Conservation (phyloP, 30 jellyfish, hydroid and myxozoan genomes). For the Cassiopea andromeda region DNA sequence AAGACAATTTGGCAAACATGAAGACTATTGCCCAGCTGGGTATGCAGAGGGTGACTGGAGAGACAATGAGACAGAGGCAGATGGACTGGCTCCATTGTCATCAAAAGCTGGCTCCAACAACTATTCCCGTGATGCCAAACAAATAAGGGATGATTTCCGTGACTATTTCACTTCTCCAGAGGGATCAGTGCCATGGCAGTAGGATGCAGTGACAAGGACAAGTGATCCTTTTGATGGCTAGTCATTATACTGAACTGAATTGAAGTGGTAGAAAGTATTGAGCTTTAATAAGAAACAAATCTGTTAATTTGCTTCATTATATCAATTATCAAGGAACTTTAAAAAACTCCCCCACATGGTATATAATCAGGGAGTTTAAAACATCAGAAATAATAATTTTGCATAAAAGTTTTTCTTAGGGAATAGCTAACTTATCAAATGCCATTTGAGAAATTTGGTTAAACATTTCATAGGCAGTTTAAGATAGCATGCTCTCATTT, state of each 20-base stretch:
- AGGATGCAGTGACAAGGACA: not conserved
- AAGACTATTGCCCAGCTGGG: slow-evolving; percentile 5
- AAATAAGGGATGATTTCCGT: slow-evolving; percentile 71
- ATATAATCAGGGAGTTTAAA: not conserved
- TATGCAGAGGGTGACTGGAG: slow-evolving; percentile 11
- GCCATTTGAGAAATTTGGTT: not conserved
- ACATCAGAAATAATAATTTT: not conserved
- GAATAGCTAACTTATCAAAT: not conserved
- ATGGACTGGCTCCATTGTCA: not conserved
- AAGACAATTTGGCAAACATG: not conserved
- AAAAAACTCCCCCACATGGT: not conserved
- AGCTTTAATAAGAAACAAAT: not conserved
- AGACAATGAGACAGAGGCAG: not conserved
- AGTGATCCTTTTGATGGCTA: not conserved
- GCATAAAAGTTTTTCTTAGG: not conserved
- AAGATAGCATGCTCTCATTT: not conserved
- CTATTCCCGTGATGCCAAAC: slow-evolving; percentile 70
- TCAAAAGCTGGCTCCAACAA: slow-evolving; percentile 52
- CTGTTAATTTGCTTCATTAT: not conserved
- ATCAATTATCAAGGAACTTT: not conserved
- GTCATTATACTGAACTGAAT: not conserved
- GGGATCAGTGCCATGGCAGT: slow-evolving; percentile 81
- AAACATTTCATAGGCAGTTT: not conserved
- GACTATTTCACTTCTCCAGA: slow-evolving; percentile 68
- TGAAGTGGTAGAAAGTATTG: not conserved